Conservation (phyloP, 2,797 vertebrate genomes). For the Cyclura pinguis region DNA sequence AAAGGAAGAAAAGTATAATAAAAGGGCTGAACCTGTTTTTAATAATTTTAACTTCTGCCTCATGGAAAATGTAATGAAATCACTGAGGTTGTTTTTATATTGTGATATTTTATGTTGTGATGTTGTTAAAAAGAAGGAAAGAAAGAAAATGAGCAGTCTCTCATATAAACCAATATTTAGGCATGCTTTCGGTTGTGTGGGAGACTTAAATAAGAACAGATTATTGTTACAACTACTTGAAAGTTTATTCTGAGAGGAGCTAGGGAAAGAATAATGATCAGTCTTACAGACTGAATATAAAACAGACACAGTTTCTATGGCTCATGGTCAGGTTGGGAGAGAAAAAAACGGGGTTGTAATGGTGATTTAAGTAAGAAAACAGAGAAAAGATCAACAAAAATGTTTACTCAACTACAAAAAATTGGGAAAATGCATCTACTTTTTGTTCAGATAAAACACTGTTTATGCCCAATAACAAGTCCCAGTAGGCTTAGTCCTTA, state of each 20-base stretch:
- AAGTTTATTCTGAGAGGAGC: neutral
- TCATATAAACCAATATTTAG: constrained; percentile 7
- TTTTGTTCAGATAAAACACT: neutral
- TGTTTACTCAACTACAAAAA: neutral
- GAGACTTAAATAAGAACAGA: neutral
- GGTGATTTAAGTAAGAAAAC: neutral
- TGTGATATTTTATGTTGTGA: too few species aligned
- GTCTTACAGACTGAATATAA: neutral
- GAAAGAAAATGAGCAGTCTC: neutral
- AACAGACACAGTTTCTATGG: neutral
- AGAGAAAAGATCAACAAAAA: neutral
- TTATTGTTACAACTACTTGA: neutral
- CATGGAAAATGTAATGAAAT: too few species aligned
- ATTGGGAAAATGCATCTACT: neutral
- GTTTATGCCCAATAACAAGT: neutral
- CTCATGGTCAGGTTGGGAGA: neutral
- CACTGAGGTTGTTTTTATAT: too few species aligned
- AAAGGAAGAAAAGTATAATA: accelerated
- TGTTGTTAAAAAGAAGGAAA: neutral
- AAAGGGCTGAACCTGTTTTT: neutral
- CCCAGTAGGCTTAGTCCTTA: neutral
- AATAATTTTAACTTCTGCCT: constrained; percentile 34
- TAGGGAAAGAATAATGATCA: neutral
- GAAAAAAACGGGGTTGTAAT: neutral
- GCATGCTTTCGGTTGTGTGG: neutral